Conservation (phyloP, 2,113 vertebrate species). For the Psilopsiagon aymara region DNA sequence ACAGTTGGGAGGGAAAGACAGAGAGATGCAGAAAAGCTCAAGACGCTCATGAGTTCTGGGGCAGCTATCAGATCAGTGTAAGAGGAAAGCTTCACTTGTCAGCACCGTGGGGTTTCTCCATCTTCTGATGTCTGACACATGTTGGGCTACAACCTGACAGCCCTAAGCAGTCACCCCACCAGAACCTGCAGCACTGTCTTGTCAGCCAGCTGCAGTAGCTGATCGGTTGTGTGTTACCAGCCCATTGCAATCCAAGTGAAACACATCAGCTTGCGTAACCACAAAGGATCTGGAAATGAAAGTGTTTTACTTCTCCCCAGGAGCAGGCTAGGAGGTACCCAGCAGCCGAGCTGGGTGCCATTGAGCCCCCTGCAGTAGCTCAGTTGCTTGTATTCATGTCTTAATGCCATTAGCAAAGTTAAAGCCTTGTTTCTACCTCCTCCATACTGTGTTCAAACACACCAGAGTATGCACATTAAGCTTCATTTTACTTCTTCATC, state of each 20-base stretch:
- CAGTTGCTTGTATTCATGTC: neutral
- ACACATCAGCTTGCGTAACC: neutral
- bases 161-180: neutral
- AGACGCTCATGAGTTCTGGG: neutral
- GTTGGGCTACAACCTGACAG: neutral
- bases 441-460: neutral
- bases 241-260: neutral
- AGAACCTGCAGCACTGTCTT: neutral
- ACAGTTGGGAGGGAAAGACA: neutral
- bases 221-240: fast-evolving
- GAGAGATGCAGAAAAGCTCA: neutral
- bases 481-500: neutral
- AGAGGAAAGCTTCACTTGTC: neutral
- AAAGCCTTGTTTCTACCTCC: neutral
- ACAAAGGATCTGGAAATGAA: neutral
- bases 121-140: neutral
- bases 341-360: neutral
- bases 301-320: neutral
- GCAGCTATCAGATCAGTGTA: neutral
- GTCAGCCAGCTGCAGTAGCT: fast-evolving
- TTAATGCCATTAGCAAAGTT: neutral
- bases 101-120: neutral
- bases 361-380: neutral
- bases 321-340: neutral
- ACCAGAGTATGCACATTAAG: neutral